Percentiles rank a stretch among this genome's conserved stretches.
Conservation (phyloP, 2,113 vertebrate genomes). For the Tor tambroides region DNA sequence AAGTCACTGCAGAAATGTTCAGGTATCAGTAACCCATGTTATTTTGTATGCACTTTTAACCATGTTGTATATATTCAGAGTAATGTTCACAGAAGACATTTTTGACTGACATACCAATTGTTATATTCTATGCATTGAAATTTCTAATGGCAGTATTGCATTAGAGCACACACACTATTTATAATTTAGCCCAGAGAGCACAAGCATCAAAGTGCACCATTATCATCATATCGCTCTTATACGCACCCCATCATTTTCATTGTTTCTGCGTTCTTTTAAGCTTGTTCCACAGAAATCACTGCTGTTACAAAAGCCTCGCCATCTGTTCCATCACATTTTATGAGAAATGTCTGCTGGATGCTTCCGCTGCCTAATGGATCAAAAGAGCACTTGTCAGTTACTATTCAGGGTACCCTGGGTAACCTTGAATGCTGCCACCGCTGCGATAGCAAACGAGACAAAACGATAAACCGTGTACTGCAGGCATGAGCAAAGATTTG, state of each 20-base stretch:
- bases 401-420: conserved; percentile 2
- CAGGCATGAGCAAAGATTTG: conserved; percentile 25
- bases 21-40: not conserved
- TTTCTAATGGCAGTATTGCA: not conserved
- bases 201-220: not conserved
- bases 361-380: conserved; percentile 38
- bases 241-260: conserved; percentile 1
- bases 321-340: conserved; percentile 33
- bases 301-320: conserved; percentile 16
- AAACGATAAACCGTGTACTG: not conserved
- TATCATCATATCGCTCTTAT: conserved; percentile 15
- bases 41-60: not conserved
- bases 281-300: conserved; percentile 1
- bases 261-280: conserved; percentile 5
- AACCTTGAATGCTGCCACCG: conserved; percentile 20
- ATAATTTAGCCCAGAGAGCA: not conserved
- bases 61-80: not conserved
- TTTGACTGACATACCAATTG: not conserved
- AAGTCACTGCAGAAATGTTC: not conserved
- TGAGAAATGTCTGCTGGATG: conserved; percentile 23
- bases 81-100: not conserved
- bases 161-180: not conserved
- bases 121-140: not conserved
- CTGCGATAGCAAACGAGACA: conserved; percentile 4
- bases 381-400: conserved; percentile 37